Base-by-base conservation (phyloP, 2,797 vertebrate genomes). In the Odontamblyopus rebecca region DNA sequence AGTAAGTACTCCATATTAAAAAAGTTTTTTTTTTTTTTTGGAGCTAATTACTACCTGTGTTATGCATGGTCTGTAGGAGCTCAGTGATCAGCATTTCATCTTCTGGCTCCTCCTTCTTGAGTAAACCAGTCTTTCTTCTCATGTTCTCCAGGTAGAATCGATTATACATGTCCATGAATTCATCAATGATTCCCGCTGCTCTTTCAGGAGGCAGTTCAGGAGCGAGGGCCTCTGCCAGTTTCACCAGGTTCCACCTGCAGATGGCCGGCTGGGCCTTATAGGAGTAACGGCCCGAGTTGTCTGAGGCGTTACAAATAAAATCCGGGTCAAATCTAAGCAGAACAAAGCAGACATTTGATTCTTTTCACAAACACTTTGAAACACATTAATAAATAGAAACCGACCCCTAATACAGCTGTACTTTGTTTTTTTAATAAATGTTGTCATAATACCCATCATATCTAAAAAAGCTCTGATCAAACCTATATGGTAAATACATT, bases 241-340 rank as follows among this genome's bases (percentile, higher is more conserved):
- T 97, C 77, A 89, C 89, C 88, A 99, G 92, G 89, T 99, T 99
- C 98, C 98, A 99, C 74, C 91, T 95, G 90, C 98, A 99, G 61
- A 99, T 91, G 4, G 95, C 94, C 0, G 97, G 96, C 89, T 99
- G 98, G 64, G 95, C 96, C 92, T 95, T 92, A 87, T 97, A 99
- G 0, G 97, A 89, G 53, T 99, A 99, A 51, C 97, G 97, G 0
- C 96, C 96, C 0, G 93, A 90, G 18, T 91, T 95, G 90, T 99
- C 98, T 0, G 98, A 99, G 8, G 94, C 94, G 0, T 99, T 99
- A 91, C 97, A 99, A 68, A 98, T 88, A 26, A 96, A 96, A 71
- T 97, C 94, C 27, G 98, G 98, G 87, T 99, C 97, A 4, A 98
- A 99, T 79, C 98, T 99, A 72, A 19, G 65, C 56, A 18, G 32